Evolutionary conservation across 2,797 vertebrate genomes (phyloP).

Genomic region (Onychomys leucogaster): DNA sequence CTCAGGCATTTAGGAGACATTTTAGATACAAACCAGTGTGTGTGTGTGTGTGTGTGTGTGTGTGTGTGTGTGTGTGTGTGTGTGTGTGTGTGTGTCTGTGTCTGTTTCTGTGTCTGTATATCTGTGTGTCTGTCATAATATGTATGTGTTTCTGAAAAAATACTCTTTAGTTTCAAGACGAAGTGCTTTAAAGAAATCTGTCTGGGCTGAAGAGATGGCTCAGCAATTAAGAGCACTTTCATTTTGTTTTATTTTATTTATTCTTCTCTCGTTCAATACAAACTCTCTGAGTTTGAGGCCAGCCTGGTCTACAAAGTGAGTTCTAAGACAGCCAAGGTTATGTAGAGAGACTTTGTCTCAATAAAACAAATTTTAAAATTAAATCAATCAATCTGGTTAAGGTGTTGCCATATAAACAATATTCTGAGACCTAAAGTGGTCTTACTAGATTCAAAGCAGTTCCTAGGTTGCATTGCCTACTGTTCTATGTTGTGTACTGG

Average conservation of each 20-base stretch:
- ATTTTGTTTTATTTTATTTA: too few relatives aligned
- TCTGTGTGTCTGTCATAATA: background rate
- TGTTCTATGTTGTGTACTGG: background rate
- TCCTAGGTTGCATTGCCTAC: background rate
- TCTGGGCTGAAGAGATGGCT: background rate
- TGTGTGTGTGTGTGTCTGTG: background rate
- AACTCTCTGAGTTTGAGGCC: background rate
- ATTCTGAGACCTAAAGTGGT: background rate
- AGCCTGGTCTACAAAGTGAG: background rate
- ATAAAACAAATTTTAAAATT: background rate
- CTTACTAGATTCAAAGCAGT: background rate
- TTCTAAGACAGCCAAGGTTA: background rate
- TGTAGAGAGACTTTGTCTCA: background rate
- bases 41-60: background rate
- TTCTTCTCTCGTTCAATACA: too few relatives aligned
- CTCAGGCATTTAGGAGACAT: background rate
- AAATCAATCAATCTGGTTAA: background rate
- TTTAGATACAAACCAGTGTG: background rate
- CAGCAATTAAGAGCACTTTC: background rate
- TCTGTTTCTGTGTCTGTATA: too few relatives aligned
- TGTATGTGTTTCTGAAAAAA: background rate
- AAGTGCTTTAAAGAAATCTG: constrained; percentile 10
- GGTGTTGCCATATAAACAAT: background rate
- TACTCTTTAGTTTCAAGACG: background rate
- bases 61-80: background rate